Evolutionary conservation across 2,888 invertebrate species (phyloP), one percentile per base, ranked within the genome.

Genomic region (Ceramica pisi): DNA sequence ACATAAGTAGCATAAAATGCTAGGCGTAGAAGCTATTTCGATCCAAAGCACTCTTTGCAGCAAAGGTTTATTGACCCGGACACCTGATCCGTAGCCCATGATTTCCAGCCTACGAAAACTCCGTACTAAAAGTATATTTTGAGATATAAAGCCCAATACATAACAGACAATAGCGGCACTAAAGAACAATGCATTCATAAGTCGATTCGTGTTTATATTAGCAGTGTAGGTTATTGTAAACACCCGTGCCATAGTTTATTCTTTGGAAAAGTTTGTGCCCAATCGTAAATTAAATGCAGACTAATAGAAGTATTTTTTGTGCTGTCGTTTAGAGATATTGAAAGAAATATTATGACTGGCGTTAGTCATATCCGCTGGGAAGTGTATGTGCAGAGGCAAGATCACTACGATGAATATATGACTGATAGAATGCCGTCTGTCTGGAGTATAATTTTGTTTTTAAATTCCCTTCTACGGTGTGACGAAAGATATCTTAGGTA

Each of bases 131-230:
- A 67, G 50, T 67, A 79, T 84, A 75, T 78, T 81, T 74, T 74
- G 70, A 78, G 60, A 74, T 69, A 61, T 63, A 71, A 60, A 67
- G 21, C 67, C 63, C 67, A 78, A 73, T 77, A 83, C 50, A 75
- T 75, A 75, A 59, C 67, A 59, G 67, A 84, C 80, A 84, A 84
- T 84, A 80, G 61, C 71, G n/a, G 57, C 60, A 56, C 64, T 8
- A 21, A 38, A 55, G 66, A 80, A 86, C 86, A 85, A 84, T 84
- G 86, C 78, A 72, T 82, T 84, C 75, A 76, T 67, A 76, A 69
- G 60, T 62, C 65, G 56, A 64, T 71, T 75, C 44, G 67, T 86
- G 84, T 84, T 84, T 84, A 84, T 84, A 67, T 75, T 73, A 68
- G 74, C 70, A 67, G 51, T 63, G 56, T 67, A 66, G 60, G 51